Conservation (phyloP, 2,888 invertebrate genomes). For the Stenolophus ochropezus region DNA sequence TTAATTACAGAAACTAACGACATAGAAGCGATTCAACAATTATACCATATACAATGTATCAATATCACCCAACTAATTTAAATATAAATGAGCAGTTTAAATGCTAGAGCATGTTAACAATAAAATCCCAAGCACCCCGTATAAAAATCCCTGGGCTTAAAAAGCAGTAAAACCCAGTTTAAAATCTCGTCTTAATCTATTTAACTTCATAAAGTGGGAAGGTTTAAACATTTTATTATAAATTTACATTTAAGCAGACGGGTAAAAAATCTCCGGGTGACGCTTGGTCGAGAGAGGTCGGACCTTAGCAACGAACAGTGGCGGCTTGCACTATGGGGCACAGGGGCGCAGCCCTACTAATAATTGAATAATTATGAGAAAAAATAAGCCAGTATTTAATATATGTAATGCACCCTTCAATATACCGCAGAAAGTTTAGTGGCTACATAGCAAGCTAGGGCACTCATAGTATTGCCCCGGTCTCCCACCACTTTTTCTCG, state of each 20-base stretch:
- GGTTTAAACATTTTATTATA: conserved; percentile 40
- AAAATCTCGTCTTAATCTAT: conserved; percentile 47
- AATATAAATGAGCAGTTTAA: conserved; percentile 13
- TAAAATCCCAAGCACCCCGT: conserved; percentile 1
- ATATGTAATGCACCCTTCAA: too few species aligned
- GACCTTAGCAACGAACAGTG: too few species aligned
- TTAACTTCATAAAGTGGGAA: conserved; percentile 38
- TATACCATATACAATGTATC: not conserved
- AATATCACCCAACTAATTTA: not conserved
- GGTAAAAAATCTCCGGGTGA: conserved; percentile 23
- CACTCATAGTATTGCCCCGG: too few species aligned
- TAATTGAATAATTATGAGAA: too few species aligned
- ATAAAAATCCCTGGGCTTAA: conserved; percentile 13
- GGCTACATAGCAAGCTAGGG: too few species aligned
- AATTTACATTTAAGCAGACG: conserved; percentile 36
- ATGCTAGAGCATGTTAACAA: conserved; percentile 2
- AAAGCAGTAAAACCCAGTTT: conserved; percentile 6
- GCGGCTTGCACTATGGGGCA: too few species aligned
- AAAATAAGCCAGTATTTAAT: too few species aligned
- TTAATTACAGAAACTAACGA: conserved; percentile 5
- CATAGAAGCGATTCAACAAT: not conserved
- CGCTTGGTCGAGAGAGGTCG: not conserved
- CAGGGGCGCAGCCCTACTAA: too few species aligned
- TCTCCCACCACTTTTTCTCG: too few species aligned
- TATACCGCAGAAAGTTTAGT: too few species aligned